Conservation (phyloP, 2,888 invertebrate genomes). For the Eupeodes luniger region DNA sequence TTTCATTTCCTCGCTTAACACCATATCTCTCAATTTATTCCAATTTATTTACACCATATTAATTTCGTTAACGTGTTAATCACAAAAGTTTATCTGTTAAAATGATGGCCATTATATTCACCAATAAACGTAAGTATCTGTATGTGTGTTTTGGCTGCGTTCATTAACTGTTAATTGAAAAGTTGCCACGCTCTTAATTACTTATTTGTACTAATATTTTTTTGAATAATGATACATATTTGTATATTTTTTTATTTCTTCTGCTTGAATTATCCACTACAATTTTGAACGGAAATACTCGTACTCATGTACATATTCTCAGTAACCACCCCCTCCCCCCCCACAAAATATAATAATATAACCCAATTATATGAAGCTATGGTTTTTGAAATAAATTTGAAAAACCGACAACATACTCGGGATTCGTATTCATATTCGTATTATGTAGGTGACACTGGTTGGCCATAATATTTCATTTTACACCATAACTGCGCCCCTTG, state of each 20-base stretch:
- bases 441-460: constrained; percentile 27
- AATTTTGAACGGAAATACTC: constrained; percentile 40
- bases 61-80: constrained; percentile 53
- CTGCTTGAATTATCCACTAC: constrained; percentile 27
- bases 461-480: constrained; percentile 58
- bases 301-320: too few relatives aligned
- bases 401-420: not conserved
- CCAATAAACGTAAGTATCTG: not conserved
- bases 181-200: constrained; percentile 63
- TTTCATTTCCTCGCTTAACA: not conserved
- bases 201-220: constrained; percentile 37
- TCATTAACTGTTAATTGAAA: constrained; percentile 74
- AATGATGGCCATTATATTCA: constrained; percentile 33
- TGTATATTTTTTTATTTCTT: constrained; percentile 4
- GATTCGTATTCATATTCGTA: too few relatives aligned
- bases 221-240: constrained; percentile 18
- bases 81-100: constrained; percentile 43
- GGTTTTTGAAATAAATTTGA: constrained; percentile 30
- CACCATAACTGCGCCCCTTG: constrained; percentile 26
- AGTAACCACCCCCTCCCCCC: too few relatives aligned
- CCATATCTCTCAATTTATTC: constrained; percentile 15
- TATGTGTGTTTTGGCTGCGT: constrained; percentile 6
- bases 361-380: constrained; percentile 57
- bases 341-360: constrained; percentile 3
- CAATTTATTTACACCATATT: constrained; percentile 48